Percentiles rank a stretch among this genome's conserved stretches.
Evolutionary conservation across 2,113 vertebrate genomes (phyloP).

Genomic region (Hippopotamus amphibius): DNA sequence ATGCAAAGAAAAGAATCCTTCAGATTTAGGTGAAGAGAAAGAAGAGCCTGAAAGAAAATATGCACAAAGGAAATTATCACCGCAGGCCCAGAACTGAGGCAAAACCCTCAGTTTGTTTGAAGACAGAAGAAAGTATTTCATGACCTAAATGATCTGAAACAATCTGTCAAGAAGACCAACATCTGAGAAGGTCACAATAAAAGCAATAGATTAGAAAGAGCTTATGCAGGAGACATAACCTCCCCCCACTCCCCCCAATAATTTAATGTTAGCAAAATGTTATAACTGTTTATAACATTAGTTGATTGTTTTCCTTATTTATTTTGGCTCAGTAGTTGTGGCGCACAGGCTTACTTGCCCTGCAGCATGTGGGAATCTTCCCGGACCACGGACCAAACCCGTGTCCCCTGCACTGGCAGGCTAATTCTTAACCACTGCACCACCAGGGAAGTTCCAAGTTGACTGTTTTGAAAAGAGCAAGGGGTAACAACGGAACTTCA

Average conservation of each 20-base stretch:
- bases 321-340: no score
- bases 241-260: not conserved
- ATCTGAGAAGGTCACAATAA: not conserved
- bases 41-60: constrained; percentile 58
- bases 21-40: constrained; percentile 51
- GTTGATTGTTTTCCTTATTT: no score
- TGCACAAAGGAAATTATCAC: not conserved
- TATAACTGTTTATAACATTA: not conserved
- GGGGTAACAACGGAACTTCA: not conserved
- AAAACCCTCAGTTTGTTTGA: not conserved
- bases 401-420: no score
- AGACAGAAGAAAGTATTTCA: not conserved
- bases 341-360: no score
- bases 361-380: no score
- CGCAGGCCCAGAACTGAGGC: not conserved
- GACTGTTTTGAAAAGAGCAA: not conserved
- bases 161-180: not conserved
- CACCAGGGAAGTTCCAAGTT: no score
- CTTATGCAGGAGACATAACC: not conserved
- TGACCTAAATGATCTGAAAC: constrained; percentile 42
- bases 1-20: constrained; percentile 57
- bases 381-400: no score
- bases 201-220: not conserved
- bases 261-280: not conserved
- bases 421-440: no score